Evolutionary conservation across 23 tunicate genomes (phyloP), one percentile per base, ranked within the genome.

Genomic region (Ciona savignyi): DNA sequence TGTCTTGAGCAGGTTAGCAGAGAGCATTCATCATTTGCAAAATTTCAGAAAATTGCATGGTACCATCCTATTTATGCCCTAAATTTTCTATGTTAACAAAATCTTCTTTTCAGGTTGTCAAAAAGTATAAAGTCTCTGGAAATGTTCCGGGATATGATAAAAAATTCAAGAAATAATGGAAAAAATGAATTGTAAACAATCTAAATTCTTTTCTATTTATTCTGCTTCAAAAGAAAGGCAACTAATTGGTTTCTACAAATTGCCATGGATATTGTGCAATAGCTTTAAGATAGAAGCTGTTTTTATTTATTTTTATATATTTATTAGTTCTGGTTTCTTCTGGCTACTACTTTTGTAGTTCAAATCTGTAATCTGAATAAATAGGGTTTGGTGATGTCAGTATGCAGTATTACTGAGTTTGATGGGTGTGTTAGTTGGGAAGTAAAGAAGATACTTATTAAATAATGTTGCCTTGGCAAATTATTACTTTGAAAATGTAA

Each of bases 91-190:
- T 3, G 34, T 29, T 25, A 25, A 68, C 4, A 4, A 27, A 29
- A 25, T 26, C 4, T 77, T 25, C 24, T 69, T 67, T 76, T 70
- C 60, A 85, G 92, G 70, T 67, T 85, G 76, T 85, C 92, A 24
- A 27, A 69, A 34, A 85, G 92, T 62, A 85, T 85, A 68, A 85
- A 79, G 35, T 68, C 62, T 25, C 29, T 85, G 67, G 84, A 79
- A 27, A 79, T 67, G 64, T 85, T 85, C 60, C 60, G 84, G 66
- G 35, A 79, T 29, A 60, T 83, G 77, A 49, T 75, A 31, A 48
- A 33, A 11, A 64, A 48, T 42, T 6, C 56, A 42, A 42, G 56
- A 42, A 42, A 42, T 15, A 42, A 42, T 15, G 56, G 56, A 42
- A 42, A 42, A 42, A 15, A 42, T 9, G 56, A 42, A 42, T 42